Evolutionary conservation across 2,888 invertebrate genomes (phyloP).

Genomic region (Drosophila kambysellisi): DNA sequence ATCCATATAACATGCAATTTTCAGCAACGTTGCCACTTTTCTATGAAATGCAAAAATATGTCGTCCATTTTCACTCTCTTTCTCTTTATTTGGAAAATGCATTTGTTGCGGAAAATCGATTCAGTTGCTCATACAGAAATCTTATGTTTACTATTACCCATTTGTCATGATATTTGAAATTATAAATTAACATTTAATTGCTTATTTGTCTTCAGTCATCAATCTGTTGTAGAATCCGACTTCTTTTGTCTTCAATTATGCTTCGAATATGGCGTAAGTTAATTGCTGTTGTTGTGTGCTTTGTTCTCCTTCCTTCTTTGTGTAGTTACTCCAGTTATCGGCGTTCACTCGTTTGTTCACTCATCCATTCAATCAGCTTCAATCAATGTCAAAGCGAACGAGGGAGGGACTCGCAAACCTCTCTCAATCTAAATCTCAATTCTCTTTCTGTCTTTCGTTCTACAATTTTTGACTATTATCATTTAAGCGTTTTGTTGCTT

Average conservation of each 20-base stretch:
- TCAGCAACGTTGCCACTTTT: constrained; percentile 6
- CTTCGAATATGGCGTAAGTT: not conserved
- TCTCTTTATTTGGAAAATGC: constrained; percentile 1
- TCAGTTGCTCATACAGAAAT: not conserved
- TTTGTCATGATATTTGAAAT: not conserved
- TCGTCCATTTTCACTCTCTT: constrained; percentile 5
- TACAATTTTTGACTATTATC: constrained; percentile 27
- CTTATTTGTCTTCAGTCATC: not conserved
- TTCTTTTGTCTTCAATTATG: not conserved
- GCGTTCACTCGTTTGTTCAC: constrained; percentile 18
- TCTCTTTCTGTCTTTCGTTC: constrained; percentile 2
- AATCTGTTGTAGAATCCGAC: not conserved
- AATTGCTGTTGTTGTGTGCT: not conserved
- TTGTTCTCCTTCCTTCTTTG: not conserved
- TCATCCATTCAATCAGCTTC: constrained; percentile 39
- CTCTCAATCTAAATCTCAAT: not conserved
- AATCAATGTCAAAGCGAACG: constrained; percentile 40
- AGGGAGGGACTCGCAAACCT: too few species aligned
- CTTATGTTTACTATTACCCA: not conserved
- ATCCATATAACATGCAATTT: not conserved
- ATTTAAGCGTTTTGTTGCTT: constrained; percentile 36
- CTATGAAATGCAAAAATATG: not conserved
- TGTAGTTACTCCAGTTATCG: constrained; percentile 9
- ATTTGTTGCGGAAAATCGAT: not conserved
- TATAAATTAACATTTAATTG: not conserved